Conservation (phyloP, 2,888 invertebrate species). For the Trichacis sp. region DNA sequence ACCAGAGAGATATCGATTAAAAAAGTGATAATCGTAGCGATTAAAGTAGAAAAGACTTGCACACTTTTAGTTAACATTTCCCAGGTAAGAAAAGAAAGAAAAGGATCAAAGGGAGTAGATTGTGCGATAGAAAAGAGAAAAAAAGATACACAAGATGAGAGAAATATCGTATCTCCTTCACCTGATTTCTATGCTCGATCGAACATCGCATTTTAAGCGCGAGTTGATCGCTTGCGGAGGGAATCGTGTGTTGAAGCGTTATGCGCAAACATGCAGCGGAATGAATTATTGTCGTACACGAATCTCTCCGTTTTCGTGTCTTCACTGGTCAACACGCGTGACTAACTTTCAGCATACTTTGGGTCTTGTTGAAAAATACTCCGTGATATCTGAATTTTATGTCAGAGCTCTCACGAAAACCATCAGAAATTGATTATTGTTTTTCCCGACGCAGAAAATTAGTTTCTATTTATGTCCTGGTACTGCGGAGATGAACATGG, state of each 20-base stretch:
- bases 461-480: no score
- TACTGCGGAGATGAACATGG: no score
- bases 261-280: constrained; percentile 42
- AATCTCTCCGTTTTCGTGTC: constrained; percentile 9
- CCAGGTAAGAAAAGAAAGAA: background rate
- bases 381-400: background rate
- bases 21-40: no score
- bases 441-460: background rate
- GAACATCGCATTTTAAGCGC: constrained; percentile 40
- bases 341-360: background rate
- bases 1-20: no score
- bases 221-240: constrained; percentile 39
- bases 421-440: no score
- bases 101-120: constrained; percentile 12
- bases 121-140: constrained; percentile 11
- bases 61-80: constrained; percentile 17
- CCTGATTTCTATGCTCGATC: constrained; percentile 38
- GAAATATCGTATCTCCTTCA: constrained; percentile 31
- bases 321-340: background rate
- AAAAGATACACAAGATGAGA: constrained; percentile 18
- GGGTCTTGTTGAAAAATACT: no score
- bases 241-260: constrained; percentile 42
- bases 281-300: constrained; percentile 42
- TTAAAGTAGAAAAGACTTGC: no score
- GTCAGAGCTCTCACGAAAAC: background rate